Conservation (phyloP, 2,113 vertebrate species). For the Cebidichthys violaceus region DNA sequence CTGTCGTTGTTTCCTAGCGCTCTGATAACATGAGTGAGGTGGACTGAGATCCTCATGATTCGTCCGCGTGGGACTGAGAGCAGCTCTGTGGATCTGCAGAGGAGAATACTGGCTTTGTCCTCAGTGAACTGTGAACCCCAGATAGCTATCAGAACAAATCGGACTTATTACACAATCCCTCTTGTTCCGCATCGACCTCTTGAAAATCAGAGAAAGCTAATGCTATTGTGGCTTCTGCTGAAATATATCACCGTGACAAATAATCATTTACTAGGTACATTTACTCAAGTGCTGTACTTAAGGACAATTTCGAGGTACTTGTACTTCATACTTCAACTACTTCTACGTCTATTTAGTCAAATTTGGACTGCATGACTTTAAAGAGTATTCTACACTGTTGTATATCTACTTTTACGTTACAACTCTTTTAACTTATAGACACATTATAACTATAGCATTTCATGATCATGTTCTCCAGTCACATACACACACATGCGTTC, state of each 20-base stretch:
- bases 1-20: not conserved
- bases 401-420: too few species aligned
- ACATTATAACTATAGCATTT: not conserved
- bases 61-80: conserved; percentile 5
- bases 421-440: too few species aligned
- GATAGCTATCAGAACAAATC: conserved; percentile 59
- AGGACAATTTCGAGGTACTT: not conserved
- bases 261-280: not conserved
- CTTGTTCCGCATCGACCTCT: conserved; percentile 12
- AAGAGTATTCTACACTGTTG: too few species aligned
- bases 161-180: conserved; percentile 22
- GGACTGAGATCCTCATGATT: conserved; percentile 40
- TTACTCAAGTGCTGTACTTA: not conserved
- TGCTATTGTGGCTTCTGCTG: not conserved
- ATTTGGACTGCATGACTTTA: too few species aligned
- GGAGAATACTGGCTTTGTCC: conserved; percentile 44
- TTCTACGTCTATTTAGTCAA: too few species aligned
- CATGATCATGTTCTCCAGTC: not conserved
- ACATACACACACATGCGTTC: not conserved
- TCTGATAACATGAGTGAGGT: not conserved
- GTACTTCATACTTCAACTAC: not conserved
- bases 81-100: conserved; percentile 20
- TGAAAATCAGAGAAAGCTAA: not conserved
- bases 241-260: not conserved
- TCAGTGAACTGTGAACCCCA: conserved; percentile 35